phyloP scores from a whole-genome alignment of 2,888 invertebrate genomes.

The Blastobasis adustella region DNA sequence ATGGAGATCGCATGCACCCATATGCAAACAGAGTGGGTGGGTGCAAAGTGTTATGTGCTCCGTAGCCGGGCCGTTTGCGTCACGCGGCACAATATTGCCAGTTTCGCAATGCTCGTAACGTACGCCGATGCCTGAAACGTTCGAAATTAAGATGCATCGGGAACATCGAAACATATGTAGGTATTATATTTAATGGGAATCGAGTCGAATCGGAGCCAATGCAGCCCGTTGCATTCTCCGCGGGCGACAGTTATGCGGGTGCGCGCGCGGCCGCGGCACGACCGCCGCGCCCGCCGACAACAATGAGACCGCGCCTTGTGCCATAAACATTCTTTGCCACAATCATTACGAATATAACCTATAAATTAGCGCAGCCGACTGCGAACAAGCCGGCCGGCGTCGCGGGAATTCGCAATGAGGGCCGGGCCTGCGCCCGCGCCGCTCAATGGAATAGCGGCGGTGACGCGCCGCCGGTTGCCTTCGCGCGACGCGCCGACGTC shows the following conservation, averaged over 20 bases:
- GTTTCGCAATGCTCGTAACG: slow-evolving; percentile 35
- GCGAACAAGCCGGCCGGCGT: slow-evolving; percentile 39
- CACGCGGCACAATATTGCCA: slow-evolving; percentile 17
- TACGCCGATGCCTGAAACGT: slow-evolving; percentile 36
- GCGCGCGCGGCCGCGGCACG: slow-evolving; percentile 42
- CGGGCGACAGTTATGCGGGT: slow-evolving; percentile 57
- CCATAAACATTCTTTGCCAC: slow-evolving; percentile 69
- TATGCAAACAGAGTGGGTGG: slow-evolving; percentile 12
- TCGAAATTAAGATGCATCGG: slow-evolving; percentile 46
- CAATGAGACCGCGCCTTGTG: slow-evolving; percentile 68
- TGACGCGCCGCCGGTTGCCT: slow-evolving; percentile 14
- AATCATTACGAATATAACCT: slow-evolving; percentile 69
- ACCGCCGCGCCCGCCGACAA: slow-evolving; percentile 52
- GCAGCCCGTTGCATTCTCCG: slow-evolving; percentile 46
- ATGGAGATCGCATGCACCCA: slow-evolving; percentile 15
- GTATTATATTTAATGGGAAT: slow-evolving; percentile 69
- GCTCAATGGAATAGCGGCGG: slow-evolving; percentile 32
- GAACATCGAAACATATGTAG: slow-evolving; percentile 29
- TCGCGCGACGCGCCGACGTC: background rate
- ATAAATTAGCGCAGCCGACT: slow-evolving; percentile 65
- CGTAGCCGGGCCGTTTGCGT: slow-evolving; percentile 31
- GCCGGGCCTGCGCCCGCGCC: slow-evolving; percentile 24
- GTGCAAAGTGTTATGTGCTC: slow-evolving; percentile 24
- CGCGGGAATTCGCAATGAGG: slow-evolving; percentile 54
- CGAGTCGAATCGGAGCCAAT: slow-evolving; percentile 64